Conservation (phyloP, 1,140 invertebrate genomes). For the Meloidogyne hapla region DNA sequence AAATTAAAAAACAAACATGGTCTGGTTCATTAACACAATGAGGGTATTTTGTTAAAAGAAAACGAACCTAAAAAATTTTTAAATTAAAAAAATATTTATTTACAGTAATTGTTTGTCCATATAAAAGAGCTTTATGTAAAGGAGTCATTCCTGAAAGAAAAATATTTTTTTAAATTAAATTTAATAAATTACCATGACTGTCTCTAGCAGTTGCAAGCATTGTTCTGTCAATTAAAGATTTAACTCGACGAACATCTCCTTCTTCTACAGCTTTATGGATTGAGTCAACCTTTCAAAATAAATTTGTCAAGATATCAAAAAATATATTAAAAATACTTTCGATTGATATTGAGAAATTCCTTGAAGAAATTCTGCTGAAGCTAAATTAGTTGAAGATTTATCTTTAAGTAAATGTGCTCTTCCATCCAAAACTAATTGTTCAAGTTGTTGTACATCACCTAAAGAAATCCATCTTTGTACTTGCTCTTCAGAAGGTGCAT, state of each 20-base stretch:
- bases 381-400: slow-evolving; percentile 57
- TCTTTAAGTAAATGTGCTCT: slow-evolving; percentile 53
- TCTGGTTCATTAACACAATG: slow-evolving; percentile 75
- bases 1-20: slow-evolving; percentile 69
- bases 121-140: slow-evolving; percentile 83
- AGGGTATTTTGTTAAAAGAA: slow-evolving; percentile 75
- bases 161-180: not conserved
- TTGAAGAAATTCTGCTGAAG: slow-evolving; percentile 54
- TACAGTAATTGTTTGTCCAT: slow-evolving; percentile 63
- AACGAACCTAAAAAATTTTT: slow-evolving; percentile 66
- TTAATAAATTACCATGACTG: slow-evolving; percentile 46
- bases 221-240: slow-evolving; percentile 80
- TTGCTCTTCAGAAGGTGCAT: slow-evolving; percentile 58
- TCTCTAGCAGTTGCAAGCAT: slow-evolving; percentile 84
- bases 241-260: slow-evolving; percentile 79
- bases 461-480: slow-evolving; percentile 56
- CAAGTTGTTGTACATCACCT: slow-evolving; percentile 53
- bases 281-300: slow-evolving; percentile 82
- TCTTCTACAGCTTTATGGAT: slow-evolving; percentile 81
- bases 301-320: too few species aligned
- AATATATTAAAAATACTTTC: slow-evolving; percentile 3
- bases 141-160: slow-evolving; percentile 72
- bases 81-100: not conserved
- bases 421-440: slow-evolving; percentile 62
- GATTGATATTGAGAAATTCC: slow-evolving; percentile 66